Base-by-base conservation (phyloP, 1,140 invertebrate species). In the Megalonaias nervosa region DNA sequence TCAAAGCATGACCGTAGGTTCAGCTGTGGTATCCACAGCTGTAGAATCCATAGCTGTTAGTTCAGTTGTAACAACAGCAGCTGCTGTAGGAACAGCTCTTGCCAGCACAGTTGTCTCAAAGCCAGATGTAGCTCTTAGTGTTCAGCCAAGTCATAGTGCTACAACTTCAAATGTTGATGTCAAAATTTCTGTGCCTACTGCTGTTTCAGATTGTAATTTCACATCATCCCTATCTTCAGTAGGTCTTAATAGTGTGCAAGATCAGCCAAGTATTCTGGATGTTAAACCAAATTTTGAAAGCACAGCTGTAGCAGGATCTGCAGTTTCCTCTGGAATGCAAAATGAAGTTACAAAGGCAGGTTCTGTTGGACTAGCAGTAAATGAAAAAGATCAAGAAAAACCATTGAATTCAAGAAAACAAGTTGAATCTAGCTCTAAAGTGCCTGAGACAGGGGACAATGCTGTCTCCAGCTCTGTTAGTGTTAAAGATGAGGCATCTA, bases 31-130 rank as follows among this genome's bases (percentile, higher is more conserved):
- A 69, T 31, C 64, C 2, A 38, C 48, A 5, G 38, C 62, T 1
- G 17, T 66, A 26, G 56, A 67, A 21, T 55, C 64, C 16, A 17
- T 4, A 17, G 26, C 21, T 14, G 13, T 19, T 13, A 67, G n/a
- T 60, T 48, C 38, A 48, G 38, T 48, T 48, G 38, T 48, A 48
- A 48, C 38, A 48, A 48, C 38, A 48, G 56, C 76, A 16, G 57
- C 21, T 9, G 71, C 68, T 55, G n/a, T 60, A 26, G 64, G 61
- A 26, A 61, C 81, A 38, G 26, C 67, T 62, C 57, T 66, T 31
- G 67, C 59, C 31, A 61, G 56, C 23, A 31, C 73, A 65, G 56
- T 56, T 67, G 19, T 23, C 64, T 61, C 64, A 71, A 79, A 60
- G 55, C 48, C 66, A 13, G 57, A 69, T 64, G 14, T 74, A 55